A percentile compares a stretch with the other conserved stretches of the same genome.
Conservation (phyloP, 2,888 invertebrate species). For the Bedellia somnulentella region DNA sequence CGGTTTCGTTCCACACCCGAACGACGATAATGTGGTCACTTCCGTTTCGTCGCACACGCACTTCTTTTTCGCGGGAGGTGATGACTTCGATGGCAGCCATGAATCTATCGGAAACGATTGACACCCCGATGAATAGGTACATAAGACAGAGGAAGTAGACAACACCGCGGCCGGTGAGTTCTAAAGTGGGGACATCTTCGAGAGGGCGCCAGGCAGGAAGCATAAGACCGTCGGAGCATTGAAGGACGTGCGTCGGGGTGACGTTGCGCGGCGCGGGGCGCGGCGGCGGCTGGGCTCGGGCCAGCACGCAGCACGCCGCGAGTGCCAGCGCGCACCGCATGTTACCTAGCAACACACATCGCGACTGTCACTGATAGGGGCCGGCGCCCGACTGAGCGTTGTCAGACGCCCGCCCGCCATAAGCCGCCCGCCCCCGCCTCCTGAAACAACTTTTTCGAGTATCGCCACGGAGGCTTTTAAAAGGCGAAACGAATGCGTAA, state of each 20-base stretch:
- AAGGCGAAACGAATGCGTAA: conserved; percentile 13
- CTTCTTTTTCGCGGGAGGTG: conserved; percentile 95
- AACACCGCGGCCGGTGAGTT: conserved; percentile 81
- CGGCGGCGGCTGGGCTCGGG: conserved; percentile 39
- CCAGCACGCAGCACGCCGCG: conserved; percentile 48
- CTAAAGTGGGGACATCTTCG: conserved; percentile 72
- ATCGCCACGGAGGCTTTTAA: conserved; percentile 11
- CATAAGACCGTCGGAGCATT: conserved; percentile 83
- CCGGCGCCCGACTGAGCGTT: conserved; percentile 54
- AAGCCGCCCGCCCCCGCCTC: conserved; percentile 17
- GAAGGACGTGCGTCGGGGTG: conserved; percentile 36
- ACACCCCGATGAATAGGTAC: conserved; percentile 98
- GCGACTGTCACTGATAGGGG: conserved; percentile 51
- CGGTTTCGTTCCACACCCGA: conserved; percentile 98
- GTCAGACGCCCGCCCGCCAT: conserved; percentile 21
- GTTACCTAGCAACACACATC: conserved; percentile 35
- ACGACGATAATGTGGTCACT: conserved; percentile 91
- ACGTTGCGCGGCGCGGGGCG: conserved; percentile 34
- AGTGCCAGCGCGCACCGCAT: conserved; percentile 54
- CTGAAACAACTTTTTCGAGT: conserved; percentile 9
- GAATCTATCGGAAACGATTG: conserved; percentile 97
- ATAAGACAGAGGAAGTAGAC: conserved; percentile 88
- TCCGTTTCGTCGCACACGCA: conserved; percentile 85
- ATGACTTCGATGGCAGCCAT: conserved; percentile 99
- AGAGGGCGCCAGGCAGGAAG: conserved; percentile 89